Percentiles rank a stretch among this genome's conserved stretches.
Conservation (phyloP, 2,113 vertebrate genomes). For the Stegastes partitus region DNA sequence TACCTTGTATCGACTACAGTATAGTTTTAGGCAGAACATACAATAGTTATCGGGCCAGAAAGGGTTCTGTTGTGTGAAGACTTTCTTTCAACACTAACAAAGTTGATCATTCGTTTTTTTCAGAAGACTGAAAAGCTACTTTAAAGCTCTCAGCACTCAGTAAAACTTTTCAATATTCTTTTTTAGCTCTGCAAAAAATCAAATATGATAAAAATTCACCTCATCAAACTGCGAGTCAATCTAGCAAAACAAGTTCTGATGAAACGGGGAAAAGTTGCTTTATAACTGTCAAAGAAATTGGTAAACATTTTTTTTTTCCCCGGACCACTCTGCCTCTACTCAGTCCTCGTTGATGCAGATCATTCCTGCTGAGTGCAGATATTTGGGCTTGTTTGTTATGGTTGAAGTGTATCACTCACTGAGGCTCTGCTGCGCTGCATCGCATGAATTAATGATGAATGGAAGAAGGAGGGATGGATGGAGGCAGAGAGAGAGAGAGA, state of each 20-base stretch:
- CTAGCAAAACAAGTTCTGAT: slow-evolving; percentile 50
- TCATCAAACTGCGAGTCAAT: slow-evolving; percentile 33
- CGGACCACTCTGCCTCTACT: slow-evolving; percentile 10
- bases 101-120: not conserved
- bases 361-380: slow-evolving; percentile 72
- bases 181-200: slow-evolving; percentile 11
- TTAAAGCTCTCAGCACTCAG: not conserved
- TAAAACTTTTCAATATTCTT: slow-evolving; percentile 29
- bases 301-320: slow-evolving; percentile 1
- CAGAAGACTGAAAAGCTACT: slow-evolving; percentile 4
- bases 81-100: not conserved
- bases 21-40: not conserved
- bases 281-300: slow-evolving; percentile 17
- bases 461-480: slow-evolving; percentile 38
- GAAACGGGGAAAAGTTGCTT: slow-evolving; percentile 37
- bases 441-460: slow-evolving; percentile 82
- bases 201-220: slow-evolving; percentile 12
- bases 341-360: slow-evolving; percentile 48
- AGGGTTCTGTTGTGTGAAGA: not conserved
- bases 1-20: not conserved
- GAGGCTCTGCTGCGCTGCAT: slow-evolving; percentile 70
- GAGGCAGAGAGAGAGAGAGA: slow-evolving; percentile 3
- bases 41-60: not conserved
- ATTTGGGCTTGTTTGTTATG: slow-evolving; percentile 80
- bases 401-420: slow-evolving; percentile 81